Conservation (phyloP, 1,140 invertebrate species). For the Lithobius niger region DNA sequence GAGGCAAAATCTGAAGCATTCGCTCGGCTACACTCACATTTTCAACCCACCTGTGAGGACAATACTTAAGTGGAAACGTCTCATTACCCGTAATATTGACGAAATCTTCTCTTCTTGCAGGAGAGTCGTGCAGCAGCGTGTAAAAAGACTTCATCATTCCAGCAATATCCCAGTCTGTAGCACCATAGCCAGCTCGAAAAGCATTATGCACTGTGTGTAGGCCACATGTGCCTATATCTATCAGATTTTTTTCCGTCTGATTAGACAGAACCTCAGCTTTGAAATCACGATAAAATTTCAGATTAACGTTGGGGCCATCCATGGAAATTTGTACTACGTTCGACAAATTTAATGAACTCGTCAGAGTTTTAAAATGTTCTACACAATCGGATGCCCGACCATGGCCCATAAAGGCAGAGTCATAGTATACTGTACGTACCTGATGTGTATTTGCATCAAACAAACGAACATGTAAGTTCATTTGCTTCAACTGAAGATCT, state of each 20-base stretch:
- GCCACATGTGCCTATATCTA: constrained; percentile 9
- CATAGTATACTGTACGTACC: background rate
- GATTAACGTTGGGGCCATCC: constrained; percentile 20
- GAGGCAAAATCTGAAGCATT: too few relatives aligned
- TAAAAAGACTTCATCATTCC: background rate
- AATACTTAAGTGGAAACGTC: constrained; percentile 9
- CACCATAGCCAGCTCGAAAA: background rate
- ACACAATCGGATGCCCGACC: background rate
- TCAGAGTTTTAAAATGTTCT: background rate
- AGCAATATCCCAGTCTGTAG: background rate
- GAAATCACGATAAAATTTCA: constrained; percentile 18
- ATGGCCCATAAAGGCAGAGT: background rate
- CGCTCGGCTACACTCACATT: constrained; percentile 4
- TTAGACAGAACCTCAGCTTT: constrained; percentile 11
- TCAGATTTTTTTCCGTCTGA: too few relatives aligned
- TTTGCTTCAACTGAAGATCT: background rate
- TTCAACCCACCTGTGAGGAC: constrained; percentile 10
- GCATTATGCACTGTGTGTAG: background rate
- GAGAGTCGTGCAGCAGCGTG: constrained; percentile 8
- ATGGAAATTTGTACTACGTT: constrained; percentile 17
- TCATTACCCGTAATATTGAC: background rate
- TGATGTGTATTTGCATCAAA: background rate
- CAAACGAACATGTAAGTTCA: background rate
- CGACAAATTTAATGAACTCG: background rate
- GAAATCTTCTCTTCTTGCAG: constrained; percentile 11